Evolutionary conservation across 2,797 vertebrate genomes (phyloP).

Genomic region (Simalia tracyae): DNA sequence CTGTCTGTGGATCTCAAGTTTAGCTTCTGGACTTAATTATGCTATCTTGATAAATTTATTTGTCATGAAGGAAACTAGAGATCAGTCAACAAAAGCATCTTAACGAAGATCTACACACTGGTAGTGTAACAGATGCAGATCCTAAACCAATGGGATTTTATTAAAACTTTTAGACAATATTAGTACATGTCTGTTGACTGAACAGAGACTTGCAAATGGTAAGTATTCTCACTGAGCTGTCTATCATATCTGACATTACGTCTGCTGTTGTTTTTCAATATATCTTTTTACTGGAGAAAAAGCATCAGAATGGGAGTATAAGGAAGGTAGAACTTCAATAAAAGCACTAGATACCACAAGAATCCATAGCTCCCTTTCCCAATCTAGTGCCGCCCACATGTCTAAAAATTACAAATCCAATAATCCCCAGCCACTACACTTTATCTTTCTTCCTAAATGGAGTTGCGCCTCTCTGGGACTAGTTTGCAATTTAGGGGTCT

Average conservation of each 20-base stretch:
- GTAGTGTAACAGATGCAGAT: neutral
- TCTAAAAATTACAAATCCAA: neutral
- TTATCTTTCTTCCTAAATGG: neutral
- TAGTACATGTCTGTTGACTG: neutral
- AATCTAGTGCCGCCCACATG: neutral
- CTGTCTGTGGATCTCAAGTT: neutral
- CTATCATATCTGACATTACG: slow-evolving; percentile 43
- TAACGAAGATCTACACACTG: neutral
- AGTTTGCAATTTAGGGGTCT: neutral
- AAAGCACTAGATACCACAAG: neutral
- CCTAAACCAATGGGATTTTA: neutral
- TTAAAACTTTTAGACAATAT: neutral
- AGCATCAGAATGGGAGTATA: slow-evolving; percentile 38
- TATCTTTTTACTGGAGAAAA: slow-evolving; percentile 43
- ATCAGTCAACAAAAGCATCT: neutral
- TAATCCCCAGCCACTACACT: neutral
- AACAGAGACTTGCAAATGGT: neutral
- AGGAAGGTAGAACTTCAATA: neutral
- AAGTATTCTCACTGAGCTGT: slow-evolving; percentile 4
- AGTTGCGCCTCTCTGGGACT: neutral
- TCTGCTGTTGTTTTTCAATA: slow-evolving; percentile 39
- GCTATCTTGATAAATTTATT: neutral
- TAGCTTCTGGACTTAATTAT: neutral
- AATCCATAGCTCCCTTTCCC: neutral
- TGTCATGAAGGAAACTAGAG: neutral